Conservation (phyloP, 2,888 invertebrate genomes). For the Andrena minutula region DNA sequence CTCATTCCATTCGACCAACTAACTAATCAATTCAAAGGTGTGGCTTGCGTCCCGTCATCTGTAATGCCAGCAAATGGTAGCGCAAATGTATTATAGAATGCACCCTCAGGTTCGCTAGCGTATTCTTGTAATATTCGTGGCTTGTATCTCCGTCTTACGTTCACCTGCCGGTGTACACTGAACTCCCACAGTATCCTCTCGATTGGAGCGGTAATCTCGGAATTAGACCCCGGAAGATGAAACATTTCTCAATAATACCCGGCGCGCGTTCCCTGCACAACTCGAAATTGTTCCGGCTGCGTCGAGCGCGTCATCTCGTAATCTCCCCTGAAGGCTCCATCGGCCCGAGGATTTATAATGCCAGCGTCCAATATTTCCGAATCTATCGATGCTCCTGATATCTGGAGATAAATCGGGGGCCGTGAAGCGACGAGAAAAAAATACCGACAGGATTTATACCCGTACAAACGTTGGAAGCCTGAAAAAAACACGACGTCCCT, state of each 20-base stretch:
- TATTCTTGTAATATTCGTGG: no score
- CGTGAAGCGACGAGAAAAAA: background rate
- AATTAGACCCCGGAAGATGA: constrained; percentile 1
- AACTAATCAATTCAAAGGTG: no score
- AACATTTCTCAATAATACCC: background rate
- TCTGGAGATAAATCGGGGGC: background rate
- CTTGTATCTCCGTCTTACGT: background rate
- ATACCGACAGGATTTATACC: constrained; percentile 11
- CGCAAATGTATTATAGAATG: no score
- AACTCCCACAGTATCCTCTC: background rate
- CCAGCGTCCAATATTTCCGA: constrained; percentile 29
- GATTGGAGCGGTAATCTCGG: background rate
- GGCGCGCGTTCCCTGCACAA: background rate
- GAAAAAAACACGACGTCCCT: background rate
- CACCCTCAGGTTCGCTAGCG: no score
- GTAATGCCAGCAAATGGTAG: no score
- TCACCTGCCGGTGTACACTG: background rate
- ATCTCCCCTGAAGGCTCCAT: background rate
- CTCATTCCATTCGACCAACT: no score
- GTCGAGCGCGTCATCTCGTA: background rate
- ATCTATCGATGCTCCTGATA: background rate
- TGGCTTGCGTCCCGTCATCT: no score
- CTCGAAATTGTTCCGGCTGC: background rate
- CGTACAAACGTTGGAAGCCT: background rate
- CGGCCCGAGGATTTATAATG: constrained; percentile 2